Evolutionary conservation across 2,797 vertebrate genomes (phyloP).

Genomic region (Menidia menidia): DNA sequence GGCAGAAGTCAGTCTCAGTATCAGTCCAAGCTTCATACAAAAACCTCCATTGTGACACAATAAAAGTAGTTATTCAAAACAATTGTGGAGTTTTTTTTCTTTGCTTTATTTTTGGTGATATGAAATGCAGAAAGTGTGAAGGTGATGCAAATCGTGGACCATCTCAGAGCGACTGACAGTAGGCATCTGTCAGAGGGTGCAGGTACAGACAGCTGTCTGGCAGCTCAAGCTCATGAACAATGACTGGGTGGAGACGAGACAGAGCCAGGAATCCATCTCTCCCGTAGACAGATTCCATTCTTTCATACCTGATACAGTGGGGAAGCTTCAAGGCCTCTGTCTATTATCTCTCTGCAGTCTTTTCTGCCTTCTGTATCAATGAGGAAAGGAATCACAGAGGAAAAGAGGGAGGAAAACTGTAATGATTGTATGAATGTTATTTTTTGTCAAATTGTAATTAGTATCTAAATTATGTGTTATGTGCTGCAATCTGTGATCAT

Average conservation of each 20-base stretch:
- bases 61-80: too few relatives aligned
- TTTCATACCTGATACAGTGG: conserved; percentile 45
- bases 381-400: conserved; percentile 20
- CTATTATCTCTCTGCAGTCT: conserved; percentile 44
- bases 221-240: conserved; percentile 69
- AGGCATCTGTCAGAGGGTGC: conserved; percentile 73
- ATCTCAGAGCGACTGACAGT: conserved; percentile 60
- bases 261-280: conserved; percentile 70
- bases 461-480: background rate
- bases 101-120: conserved; percentile 5
- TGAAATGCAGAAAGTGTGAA: conserved; percentile 31
- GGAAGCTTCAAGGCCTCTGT: conserved; percentile 42
- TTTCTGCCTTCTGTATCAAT: conserved; percentile 35
- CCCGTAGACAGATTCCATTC: conserved; percentile 65
- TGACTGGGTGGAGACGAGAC: conserved; percentile 65
- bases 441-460: background rate
- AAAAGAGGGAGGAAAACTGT: background rate
- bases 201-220: conserved; percentile 75
- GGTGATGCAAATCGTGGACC: conserved; percentile 46
- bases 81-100: background rate
- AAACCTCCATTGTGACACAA: background rate
- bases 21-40: too few relatives aligned
- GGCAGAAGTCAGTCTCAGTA: background rate
- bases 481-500: background rate
- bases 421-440: background rate